A percentile compares a stretch with the other conserved stretches of the same genome.
Conservation (phyloP, 2,888 invertebrate species). For the Agonopterix subpropinquella region DNA sequence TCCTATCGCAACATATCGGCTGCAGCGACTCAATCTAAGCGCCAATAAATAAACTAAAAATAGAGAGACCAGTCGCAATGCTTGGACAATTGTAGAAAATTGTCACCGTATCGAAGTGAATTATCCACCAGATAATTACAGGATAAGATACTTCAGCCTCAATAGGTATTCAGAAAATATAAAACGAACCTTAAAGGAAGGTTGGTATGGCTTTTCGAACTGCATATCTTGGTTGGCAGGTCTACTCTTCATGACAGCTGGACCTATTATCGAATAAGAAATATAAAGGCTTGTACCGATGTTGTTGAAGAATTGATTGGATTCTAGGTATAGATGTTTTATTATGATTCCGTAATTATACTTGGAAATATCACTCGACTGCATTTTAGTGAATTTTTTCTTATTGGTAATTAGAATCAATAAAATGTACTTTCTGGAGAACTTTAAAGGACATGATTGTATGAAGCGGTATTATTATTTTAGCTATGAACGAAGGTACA, state of each 20-base stretch:
- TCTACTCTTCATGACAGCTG: slow-evolving; percentile 23
- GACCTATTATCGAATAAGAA: slow-evolving; percentile 43
- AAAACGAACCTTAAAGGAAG: slow-evolving; percentile 21
- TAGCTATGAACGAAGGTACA: too few relatives aligned
- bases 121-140: slow-evolving; percentile 51
- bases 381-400: slow-evolving; percentile 8
- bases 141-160: slow-evolving; percentile 39
- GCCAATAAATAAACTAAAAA: slow-evolving; percentile 17
- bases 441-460: neutral
- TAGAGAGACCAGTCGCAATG: slow-evolving; percentile 21
- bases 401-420: neutral
- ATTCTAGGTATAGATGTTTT: slow-evolving; percentile 50
- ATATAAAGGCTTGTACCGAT: slow-evolving; percentile 31
- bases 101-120: slow-evolving; percentile 46
- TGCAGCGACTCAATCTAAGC: neutral
- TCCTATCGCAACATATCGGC: too few relatives aligned
- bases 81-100: slow-evolving; percentile 40
- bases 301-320: slow-evolving; percentile 48
- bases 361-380: slow-evolving; percentile 8
- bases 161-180: slow-evolving; percentile 10
- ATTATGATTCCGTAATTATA: slow-evolving; percentile 5
- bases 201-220: neutral
- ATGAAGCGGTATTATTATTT: too few relatives aligned
- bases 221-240: neutral
- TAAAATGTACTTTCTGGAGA: neutral